A percentile compares a stretch with the other conserved stretches of the same genome.
Evolutionary conservation across 2,113 vertebrate species (phyloP).

Genomic region (Tor tambroides): DNA sequence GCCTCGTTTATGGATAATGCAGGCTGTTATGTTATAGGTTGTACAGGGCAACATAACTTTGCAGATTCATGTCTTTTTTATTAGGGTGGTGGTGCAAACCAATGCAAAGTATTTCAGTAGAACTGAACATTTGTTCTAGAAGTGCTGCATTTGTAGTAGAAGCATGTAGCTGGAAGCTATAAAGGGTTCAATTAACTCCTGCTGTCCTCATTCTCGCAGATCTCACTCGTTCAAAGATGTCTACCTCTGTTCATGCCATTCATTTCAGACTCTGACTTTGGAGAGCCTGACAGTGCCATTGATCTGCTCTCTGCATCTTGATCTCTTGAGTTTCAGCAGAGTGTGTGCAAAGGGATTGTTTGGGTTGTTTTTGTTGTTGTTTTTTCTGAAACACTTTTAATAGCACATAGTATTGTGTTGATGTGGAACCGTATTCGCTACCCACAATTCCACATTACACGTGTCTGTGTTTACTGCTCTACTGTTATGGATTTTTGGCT

Average conservation of each 20-base stretch:
- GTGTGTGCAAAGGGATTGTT: slow-evolving; percentile 7
- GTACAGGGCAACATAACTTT: neutral
- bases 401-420: slow-evolving; percentile 16
- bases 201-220: slow-evolving; percentile 22
- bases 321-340: slow-evolving; percentile 5
- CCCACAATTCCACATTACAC: neutral
- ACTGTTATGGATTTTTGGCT: neutral
- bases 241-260: neutral
- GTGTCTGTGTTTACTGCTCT: neutral
- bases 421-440: slow-evolving; percentile 21
- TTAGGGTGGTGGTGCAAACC: neutral
- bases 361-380: neutral
- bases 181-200: neutral
- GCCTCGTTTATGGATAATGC: slow-evolving; percentile 27
- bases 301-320: slow-evolving; percentile 1
- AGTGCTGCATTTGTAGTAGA: neutral
- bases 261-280: slow-evolving; percentile 16
- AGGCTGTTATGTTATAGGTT: neutral
- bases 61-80: neutral
- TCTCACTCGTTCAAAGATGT: slow-evolving; percentile 5
- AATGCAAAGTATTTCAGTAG: neutral
- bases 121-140: neutral
- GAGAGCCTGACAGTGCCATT: neutral
- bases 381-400: slow-evolving; percentile 14
- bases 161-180: neutral